Base-by-base conservation (phyloP, 64 coral and sea anemone species). In the Montipora cactus region DNA sequence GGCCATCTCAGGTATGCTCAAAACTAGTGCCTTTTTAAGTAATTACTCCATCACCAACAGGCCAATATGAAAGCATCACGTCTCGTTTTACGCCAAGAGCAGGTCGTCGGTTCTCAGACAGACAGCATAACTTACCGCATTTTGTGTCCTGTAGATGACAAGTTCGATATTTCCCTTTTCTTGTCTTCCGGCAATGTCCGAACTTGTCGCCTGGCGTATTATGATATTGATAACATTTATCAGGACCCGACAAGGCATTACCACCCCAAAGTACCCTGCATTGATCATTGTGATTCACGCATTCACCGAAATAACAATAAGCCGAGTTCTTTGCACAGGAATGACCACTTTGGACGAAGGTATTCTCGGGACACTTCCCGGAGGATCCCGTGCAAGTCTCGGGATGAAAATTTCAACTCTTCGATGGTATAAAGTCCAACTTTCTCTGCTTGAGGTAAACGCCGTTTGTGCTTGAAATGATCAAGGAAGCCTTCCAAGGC, bases 201-300 rank as follows among this genome's bases (percentile, higher is more conserved):
- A 53, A 84, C 13, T 51, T 37, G 52, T 89, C 57, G 3, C 79
- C 87, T 3, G 74, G 22, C 0, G 70, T 94, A 77, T 94, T 94
- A 62, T 80, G 87, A 11, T 19, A 83, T 47, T 84, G 19, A 50
- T 71, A 89, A 74, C 93, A 94, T 19, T 21, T 61, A 16, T 68
- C n/a, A 15, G 69, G 87, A 89, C 87, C 93, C 25, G 93, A 77
- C 22, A 77, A 50, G 72, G 93, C 78, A 76, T 89, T 78, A 57
- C 69, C 10, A 44, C 91, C 91, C 91, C 91, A 93, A 18, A 93
- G 86, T 74, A 25, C 49, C n/a, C 68, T 44, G 25, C 91, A 93
- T 10, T 93, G 91, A 18, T 87, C 22, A 44, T 93, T 71, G n/a
- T 87, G 91, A n/a, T 77, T 80, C 55, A 78, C 47, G 51, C 91